phyloP scores from a whole-genome alignment of 2,888 invertebrate species.

The Callyntrura guangdongensis region DNA sequence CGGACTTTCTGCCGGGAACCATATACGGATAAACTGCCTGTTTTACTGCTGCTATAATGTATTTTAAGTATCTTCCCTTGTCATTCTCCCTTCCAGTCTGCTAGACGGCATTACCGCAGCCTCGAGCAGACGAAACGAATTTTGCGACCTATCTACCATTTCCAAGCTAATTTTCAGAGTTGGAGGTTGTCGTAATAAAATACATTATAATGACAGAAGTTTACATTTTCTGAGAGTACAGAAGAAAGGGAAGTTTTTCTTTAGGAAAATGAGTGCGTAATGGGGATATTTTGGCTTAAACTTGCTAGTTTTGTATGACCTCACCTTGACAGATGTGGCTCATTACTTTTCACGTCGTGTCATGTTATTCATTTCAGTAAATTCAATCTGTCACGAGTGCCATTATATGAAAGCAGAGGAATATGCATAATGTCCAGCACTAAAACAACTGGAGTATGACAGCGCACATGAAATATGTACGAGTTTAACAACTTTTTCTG shows the following conservation, averaged over 20 bases:
- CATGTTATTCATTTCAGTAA: slow-evolving; percentile 54
- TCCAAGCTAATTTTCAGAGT: slow-evolving; percentile 51
- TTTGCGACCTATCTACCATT: slow-evolving; percentile 34
- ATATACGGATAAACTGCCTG: slow-evolving; percentile 36
- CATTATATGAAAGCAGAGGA: slow-evolving; percentile 10
- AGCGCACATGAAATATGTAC: neutral
- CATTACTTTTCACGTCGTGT: slow-evolving; percentile 65
- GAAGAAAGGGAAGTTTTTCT: slow-evolving; percentile 6
- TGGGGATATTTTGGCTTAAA: neutral
- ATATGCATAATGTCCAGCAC: neutral
- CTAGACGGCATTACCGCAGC: slow-evolving; percentile 48
- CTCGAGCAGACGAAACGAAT: slow-evolving; percentile 26
- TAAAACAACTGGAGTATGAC: neutral
- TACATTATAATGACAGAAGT: slow-evolving; percentile 25
- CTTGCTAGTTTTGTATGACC: slow-evolving; percentile 13
- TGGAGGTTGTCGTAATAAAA: slow-evolving; percentile 27
- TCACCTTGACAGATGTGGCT: slow-evolving; percentile 67
- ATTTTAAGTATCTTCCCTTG: slow-evolving; percentile 42
- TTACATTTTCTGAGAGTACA: neutral
- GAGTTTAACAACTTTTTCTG: neutral
- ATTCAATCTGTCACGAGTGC: slow-evolving; percentile 31
- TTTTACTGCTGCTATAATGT: slow-evolving; percentile 39
- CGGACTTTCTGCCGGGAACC: neutral
- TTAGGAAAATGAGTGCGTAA: neutral
- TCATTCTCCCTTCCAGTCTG: slow-evolving; percentile 48